phyloP scores from a whole-genome alignment of 2,113 vertebrate genomes.

The Tragelaphus strepsiceros region DNA sequence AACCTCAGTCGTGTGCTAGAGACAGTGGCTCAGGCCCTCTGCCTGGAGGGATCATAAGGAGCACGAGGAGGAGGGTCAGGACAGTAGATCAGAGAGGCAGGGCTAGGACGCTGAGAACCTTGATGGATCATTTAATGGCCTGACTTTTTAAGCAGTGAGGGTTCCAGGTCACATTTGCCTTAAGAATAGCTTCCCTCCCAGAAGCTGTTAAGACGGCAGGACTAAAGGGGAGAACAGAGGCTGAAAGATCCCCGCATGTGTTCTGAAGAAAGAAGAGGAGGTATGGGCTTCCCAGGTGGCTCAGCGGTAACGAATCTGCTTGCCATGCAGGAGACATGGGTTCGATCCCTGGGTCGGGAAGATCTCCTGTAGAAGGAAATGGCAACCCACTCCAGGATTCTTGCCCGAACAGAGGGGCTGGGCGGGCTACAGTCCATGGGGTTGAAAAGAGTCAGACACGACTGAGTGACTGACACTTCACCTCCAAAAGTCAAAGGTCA shows the following conservation, averaged over 20 bases:
- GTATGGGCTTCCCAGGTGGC: neutral
- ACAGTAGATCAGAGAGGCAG: neutral
- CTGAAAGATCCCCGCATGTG: neutral
- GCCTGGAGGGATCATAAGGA: neutral
- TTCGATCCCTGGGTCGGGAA: neutral
- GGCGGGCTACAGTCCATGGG: neutral
- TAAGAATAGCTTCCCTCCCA: neutral
- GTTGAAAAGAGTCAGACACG: neutral
- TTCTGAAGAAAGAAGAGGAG: neutral
- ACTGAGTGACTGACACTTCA: neutral
- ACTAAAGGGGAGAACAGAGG: neutral
- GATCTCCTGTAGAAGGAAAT: neutral
- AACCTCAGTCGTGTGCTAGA: rapidly evolving
- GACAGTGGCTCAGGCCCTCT: neutral
- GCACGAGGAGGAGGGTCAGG: neutral
- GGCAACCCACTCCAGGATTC: neutral
- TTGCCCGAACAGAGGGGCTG: neutral
- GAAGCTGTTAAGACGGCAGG: neutral
- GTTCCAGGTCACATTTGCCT: neutral
- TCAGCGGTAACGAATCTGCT: neutral
- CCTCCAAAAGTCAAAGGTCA: neutral
- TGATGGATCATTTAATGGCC: neutral
- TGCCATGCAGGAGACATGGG: neutral
- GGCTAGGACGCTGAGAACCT: neutral
- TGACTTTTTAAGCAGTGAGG: neutral